Percentiles rank a stretch among this genome's conserved stretches.
phyloP scores from a whole-genome alignment of 2,888 invertebrate genomes.

The Sesia apiformis region DNA sequence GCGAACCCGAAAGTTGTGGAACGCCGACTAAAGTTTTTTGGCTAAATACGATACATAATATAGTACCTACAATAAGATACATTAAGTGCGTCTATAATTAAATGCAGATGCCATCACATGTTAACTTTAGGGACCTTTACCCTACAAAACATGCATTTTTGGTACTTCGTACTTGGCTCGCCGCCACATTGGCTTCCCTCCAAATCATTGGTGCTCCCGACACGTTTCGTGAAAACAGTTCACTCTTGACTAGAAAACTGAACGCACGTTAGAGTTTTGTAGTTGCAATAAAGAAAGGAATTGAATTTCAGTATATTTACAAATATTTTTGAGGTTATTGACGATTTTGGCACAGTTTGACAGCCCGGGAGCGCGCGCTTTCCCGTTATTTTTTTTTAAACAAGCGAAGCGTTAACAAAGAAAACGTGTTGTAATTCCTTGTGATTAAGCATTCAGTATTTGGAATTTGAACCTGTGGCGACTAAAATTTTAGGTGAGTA shows the following conservation, averaged over 20 bases:
- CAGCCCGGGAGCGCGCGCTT: constrained; percentile 22
- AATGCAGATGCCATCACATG: too few relatives aligned
- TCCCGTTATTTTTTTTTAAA: constrained; percentile 11
- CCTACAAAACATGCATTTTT: constrained; percentile 16
- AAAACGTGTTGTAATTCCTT: constrained; percentile 11
- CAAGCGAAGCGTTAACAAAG: constrained; percentile 3
- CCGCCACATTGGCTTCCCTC: constrained; percentile 62
- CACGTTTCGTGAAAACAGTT: constrained; percentile 35
- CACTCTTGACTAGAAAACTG: constrained; percentile 32
- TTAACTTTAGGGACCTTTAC: constrained; percentile 12
- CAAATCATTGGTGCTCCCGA: constrained; percentile 31
- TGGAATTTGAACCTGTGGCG: constrained; percentile 17
- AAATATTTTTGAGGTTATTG: background rate
- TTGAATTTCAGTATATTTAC: constrained; percentile 4
- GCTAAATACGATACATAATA: too few relatives aligned
- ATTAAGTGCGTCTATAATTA: too few relatives aligned
- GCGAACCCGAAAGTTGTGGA: too few relatives aligned
- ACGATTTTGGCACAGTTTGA: constrained; percentile 13
- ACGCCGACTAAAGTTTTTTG: too few relatives aligned
- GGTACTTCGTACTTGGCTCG: constrained; percentile 72
- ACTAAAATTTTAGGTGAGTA: too few relatives aligned
- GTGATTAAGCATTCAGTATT: constrained; percentile 4
- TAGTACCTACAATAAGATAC: too few relatives aligned
- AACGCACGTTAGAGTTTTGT: constrained; percentile 31
- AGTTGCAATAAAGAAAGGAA: constrained; percentile 15